Evolutionary conservation across 2,113 vertebrate species (phyloP), one percentile per base, ranked within the genome.

Genomic region (Nicator chloris): DNA sequence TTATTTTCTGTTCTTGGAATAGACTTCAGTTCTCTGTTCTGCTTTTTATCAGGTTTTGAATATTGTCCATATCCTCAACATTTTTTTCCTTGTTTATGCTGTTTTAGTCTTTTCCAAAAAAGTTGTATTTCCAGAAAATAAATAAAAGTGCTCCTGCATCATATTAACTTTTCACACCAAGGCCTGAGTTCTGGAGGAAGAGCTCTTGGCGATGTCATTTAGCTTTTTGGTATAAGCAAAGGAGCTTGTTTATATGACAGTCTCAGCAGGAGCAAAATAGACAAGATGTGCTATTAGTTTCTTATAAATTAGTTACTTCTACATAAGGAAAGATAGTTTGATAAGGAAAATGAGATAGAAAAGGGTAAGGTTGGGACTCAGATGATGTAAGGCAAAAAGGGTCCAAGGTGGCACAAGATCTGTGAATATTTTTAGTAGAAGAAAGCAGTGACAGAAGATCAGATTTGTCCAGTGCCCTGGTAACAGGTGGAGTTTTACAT

Each of bases 21-120:
- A 94, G 50, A 31, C 51, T 88, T 90, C 75, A 76, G 83, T 51
- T 88, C 11, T 73, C 40, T 95, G 50, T 93, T 96, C 91, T 90
- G 86, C 30, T 93, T 97, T 97, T 95, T 96, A 89, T 95, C 95
- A 94, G 45, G n/a, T 86, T 97, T 97, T 96, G 70, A 96, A 82
- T 92, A 28, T 89, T 92, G 69, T 88, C 82, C 92, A 94, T 93
- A 60, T 88, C 27, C 84, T 79, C 76, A 68, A 26, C 6, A 21
- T 6, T 57, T 75, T 71, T 75, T 31, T 31, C 8, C 14, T 73
- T 66, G 10, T 76, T 47, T 92, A 30, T 54, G 37, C 39, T 82
- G 30, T 75, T 96, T 93, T 54, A 94, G 28, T 91, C 20, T 72
- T 73, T 90, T 80, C 47, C 37, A 83, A 57, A 95, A 89, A 59